Percentiles rank a stretch among this genome's conserved stretches.
phyloP scores from a whole-genome alignment of 2,888 invertebrate species.

The Apocheima hispidaria region DNA sequence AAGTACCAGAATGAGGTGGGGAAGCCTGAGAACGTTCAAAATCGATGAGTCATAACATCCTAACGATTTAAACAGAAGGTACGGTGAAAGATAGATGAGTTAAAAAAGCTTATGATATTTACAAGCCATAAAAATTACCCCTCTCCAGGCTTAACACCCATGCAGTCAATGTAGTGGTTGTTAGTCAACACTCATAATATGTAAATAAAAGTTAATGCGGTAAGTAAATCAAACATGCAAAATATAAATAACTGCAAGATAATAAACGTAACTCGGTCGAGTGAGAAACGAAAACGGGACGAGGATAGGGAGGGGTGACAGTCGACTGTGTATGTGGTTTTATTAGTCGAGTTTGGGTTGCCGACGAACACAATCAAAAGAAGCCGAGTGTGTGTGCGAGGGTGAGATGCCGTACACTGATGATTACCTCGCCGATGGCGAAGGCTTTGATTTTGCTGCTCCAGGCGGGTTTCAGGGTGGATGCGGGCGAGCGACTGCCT shows the following conservation, averaged over 20 bases:
- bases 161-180: conserved; percentile 72
- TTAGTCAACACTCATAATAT: conserved; percentile 58
- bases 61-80: conserved; percentile 4
- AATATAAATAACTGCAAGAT: conserved; percentile 81
- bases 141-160: conserved; percentile 79
- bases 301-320: conserved; percentile 70
- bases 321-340: conserved; percentile 59
- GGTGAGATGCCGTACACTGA: conserved; percentile 77
- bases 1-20: conserved; percentile 90
- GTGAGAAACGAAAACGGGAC: conserved; percentile 67
- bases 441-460: conserved; percentile 85
- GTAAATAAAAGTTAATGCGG: conserved; percentile 63
- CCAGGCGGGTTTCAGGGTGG: conserved; percentile 80
- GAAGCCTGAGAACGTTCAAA: conserved; percentile 76
- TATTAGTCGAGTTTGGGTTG: conserved; percentile 72
- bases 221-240: conserved; percentile 77
- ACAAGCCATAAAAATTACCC: conserved; percentile 76
- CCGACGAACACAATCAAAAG: conserved; percentile 85
- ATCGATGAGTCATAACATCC: conserved; percentile 37
- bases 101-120: conserved; percentile 79
- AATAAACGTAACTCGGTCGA: conserved; percentile 64
- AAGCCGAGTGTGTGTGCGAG: conserved; percentile 78
- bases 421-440: conserved; percentile 86
- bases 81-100: conserved; percentile 59
- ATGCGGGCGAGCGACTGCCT: conserved; percentile 70